phyloP scores from a whole-genome alignment of 2,797 vertebrate genomes.

The Fundulus diaphanus region DNA sequence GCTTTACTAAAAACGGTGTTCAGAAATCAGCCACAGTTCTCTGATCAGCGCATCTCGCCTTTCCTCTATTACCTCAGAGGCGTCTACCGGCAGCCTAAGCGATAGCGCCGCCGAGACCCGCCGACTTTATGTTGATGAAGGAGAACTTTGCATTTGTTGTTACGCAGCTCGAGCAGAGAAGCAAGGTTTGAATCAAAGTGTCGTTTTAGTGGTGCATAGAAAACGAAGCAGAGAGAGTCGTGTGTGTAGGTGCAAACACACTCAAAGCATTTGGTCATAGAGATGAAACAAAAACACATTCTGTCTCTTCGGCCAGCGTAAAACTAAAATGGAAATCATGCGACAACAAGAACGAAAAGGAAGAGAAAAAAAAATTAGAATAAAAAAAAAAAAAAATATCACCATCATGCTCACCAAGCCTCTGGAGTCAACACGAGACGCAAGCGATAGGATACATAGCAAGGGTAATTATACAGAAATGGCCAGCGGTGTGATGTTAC shows the following conservation, averaged over 20 bases:
- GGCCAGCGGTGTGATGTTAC: conserved; percentile 85
- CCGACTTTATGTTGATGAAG: conserved; percentile 24
- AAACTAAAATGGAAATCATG: conserved; percentile 35
- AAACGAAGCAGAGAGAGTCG: conserved; percentile 50
- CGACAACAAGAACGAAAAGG: background rate
- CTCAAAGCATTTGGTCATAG: conserved; percentile 70
- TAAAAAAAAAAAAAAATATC: background rate
- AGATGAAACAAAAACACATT: conserved; percentile 54
- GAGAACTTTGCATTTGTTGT: conserved; percentile 44
- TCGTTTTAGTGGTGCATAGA: conserved; percentile 68
- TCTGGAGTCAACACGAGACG: conserved; percentile 60
- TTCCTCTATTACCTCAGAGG: background rate
- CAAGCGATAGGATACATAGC: conserved; percentile 60
- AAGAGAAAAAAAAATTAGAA: background rate
- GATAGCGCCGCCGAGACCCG: conserved; percentile 17
- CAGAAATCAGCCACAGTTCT: background rate
- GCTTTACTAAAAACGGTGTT: background rate
- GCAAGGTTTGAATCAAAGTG: conserved; percentile 27
- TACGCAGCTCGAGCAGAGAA: conserved; percentile 22
- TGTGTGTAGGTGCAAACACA: conserved; percentile 50
- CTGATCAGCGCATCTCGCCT: background rate
- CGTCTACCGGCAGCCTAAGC: background rate
- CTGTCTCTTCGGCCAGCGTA: conserved; percentile 46
- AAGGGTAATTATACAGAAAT: conserved; percentile 85
- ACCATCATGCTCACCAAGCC: conserved; percentile 45